Percentiles rank a stretch among this genome's conserved stretches.
Conservation (phyloP, 2,113 vertebrate species). For the Festucalex cinctus region DNA sequence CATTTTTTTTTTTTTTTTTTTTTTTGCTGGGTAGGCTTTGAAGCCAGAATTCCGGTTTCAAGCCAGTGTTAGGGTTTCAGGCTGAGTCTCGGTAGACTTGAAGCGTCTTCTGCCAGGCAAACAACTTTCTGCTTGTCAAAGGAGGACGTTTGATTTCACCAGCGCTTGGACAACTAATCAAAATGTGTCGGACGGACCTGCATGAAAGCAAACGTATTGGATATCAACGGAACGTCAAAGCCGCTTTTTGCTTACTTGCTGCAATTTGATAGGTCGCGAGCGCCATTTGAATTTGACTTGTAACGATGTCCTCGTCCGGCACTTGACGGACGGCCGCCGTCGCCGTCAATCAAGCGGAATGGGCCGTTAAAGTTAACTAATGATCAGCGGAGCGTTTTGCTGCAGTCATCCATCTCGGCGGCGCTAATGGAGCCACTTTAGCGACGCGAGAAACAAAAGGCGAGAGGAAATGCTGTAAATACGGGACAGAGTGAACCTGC, state of each 20-base stretch:
- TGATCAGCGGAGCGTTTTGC: slow-evolving; percentile 11
- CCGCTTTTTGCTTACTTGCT: not conserved
- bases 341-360: slow-evolving; percentile 31
- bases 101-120: not conserved
- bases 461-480: slow-evolving; percentile 32
- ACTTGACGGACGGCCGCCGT: slow-evolving; percentile 24
- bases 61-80: not conserved
- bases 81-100: not conserved
- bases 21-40: not conserved
- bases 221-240: not conserved
- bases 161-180: not conserved
- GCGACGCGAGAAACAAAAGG: slow-evolving; percentile 27
- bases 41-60: not conserved
- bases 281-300: slow-evolving; percentile 23
- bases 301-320: slow-evolving; percentile 16
- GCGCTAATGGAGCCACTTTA: slow-evolving; percentile 5
- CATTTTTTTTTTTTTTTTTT: too few relatives aligned
- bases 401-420: slow-evolving; percentile 4
- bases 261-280: not conserved
- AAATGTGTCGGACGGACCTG: not conserved
- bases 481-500: slow-evolving; percentile 36
- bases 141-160: not conserved
- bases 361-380: slow-evolving; percentile 33
- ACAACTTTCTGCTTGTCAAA: not conserved
- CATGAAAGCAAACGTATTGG: not conserved